Evolutionary conservation across 1,140 invertebrate genomes (phyloP), one percentile per base, ranked within the genome.

Genomic region (Diprion similis): DNA sequence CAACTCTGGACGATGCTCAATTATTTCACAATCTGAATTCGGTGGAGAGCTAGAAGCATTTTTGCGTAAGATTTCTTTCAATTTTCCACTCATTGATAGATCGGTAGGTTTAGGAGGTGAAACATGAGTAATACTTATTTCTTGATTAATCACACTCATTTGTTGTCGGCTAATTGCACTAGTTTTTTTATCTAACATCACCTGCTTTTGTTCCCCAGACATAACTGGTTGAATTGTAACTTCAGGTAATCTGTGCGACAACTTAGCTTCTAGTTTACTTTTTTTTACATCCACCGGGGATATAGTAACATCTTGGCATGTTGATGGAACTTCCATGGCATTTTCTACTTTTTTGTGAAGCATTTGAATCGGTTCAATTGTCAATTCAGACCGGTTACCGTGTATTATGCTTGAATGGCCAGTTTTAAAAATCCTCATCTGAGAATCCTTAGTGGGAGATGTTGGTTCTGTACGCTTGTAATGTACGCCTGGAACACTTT

Each of bases 91-190:
- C 73, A 83, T 81, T 8, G 77, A 68, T 7, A 11, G 77, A 67
- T 6, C 78, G 0, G 71, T 15, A 4, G 78, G 67, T 13, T 78
- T 70, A 1, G 71, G 74, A 15, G 80, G 66, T 71, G 78, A 79
- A 3, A 87, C 82, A 65, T 87, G 85, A 6, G 85, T 87, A 77
- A 88, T 87, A 79, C 85, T 87, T 19, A 87, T 84, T 73, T 88
- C 86, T 70, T 85, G 83, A n/a, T 79, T 84, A 13, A 87, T 80
- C 8, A 87, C 88, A 80, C 84, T 89, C 85, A 83, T 85, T 75
- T 77, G 81, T 75, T 84, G 83, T 80, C 79, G 84, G 81, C 84
- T 86, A 75, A 84, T 83, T 64, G 76, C 75, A 80, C 73, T 89
- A 78, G 19, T 75, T 72, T 80, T 83, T 79, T 46, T 82, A 82